Conservation (phyloP, 2,888 invertebrate species). For the Latrodectus hesperus region DNA sequence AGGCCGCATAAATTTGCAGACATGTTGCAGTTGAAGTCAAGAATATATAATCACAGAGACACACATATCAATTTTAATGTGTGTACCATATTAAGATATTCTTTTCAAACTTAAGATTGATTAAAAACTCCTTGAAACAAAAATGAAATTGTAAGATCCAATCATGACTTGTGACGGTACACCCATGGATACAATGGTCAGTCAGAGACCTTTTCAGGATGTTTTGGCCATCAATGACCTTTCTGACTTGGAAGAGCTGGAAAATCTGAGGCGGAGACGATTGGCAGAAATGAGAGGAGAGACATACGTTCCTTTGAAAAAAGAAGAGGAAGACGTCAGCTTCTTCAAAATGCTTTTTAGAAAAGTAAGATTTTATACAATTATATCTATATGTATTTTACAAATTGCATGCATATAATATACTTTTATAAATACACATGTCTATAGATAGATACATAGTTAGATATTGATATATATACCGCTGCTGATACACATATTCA, state of each 20-base stretch:
- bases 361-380: neutral
- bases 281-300: neutral
- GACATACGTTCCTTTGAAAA: neutral
- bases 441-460: neutral
- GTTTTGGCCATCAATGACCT: constrained; percentile 61
- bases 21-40: too few relatives aligned
- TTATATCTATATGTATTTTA: neutral
- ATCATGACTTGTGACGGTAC: neutral
- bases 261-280: constrained; percentile 16
- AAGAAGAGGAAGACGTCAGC: neutral
- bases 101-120: too few relatives aligned
- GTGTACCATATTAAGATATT: too few relatives aligned
- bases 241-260: constrained; percentile 34
- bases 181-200: constrained; percentile 28
- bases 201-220: constrained; percentile 49
- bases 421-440: neutral
- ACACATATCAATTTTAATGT: too few relatives aligned
- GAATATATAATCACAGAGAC: too few relatives aligned
- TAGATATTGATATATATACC: neutral
- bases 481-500: too few relatives aligned
- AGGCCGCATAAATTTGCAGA: too few relatives aligned
- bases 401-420: too few relatives aligned
- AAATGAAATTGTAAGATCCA: too few relatives aligned
- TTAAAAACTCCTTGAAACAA: too few relatives aligned
- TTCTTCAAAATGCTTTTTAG: neutral